Conservation (phyloP, 2,797 vertebrate genomes). For the Lagothrix lagotricha region DNA sequence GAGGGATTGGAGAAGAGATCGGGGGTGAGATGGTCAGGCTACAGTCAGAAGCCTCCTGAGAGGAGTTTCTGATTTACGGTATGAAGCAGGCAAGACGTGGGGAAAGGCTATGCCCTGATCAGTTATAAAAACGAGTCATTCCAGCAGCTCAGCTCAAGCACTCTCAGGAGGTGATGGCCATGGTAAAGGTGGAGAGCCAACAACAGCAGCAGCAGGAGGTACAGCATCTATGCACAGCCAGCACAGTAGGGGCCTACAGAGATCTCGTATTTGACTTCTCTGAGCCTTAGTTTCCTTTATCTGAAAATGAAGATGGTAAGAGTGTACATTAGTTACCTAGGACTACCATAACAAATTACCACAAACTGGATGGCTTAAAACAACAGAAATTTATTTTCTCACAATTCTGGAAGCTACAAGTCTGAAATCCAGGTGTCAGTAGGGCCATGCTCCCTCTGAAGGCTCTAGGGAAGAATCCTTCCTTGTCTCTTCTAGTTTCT, state of each 20-base stretch:
- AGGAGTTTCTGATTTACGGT: not conserved
- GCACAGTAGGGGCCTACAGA: not conserved
- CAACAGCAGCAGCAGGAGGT: not conserved
- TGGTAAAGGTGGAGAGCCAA: not conserved
- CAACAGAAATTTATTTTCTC: constrained; percentile 26
- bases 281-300: not conserved
- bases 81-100: not conserved
- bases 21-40: not conserved
- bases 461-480: not conserved
- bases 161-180: not conserved
- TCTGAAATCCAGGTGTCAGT: not conserved
- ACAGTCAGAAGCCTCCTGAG: not conserved
- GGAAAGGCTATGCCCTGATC: not conserved
- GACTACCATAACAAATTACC: not conserved
- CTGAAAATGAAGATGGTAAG: not conserved
- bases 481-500: not conserved
- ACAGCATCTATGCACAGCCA: not conserved
- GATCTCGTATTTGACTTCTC: not conserved
- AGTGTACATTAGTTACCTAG: not conserved
- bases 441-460: not conserved
- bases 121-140: not conserved
- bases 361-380: not conserved
- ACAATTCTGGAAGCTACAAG: not conserved
- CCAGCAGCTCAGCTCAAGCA: not conserved
- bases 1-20: not conserved